Base-by-base conservation (phyloP, 2,888 invertebrate species). In the Acanthopleura granulata region DNA sequence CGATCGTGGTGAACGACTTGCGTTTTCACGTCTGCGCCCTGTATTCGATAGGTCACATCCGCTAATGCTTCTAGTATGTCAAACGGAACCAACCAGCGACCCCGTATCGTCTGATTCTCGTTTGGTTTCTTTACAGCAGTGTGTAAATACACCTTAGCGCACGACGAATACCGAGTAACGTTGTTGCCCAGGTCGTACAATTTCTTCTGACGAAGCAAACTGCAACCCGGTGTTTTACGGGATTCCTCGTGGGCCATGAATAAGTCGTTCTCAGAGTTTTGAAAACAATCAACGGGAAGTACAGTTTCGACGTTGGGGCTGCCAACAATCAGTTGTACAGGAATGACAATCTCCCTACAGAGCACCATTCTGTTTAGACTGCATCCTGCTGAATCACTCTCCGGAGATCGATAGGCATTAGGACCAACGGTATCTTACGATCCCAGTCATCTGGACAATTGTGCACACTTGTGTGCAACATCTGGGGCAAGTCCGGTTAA, bases 401-500 rank as follows among this genome's bases (percentile, higher is more conserved):
- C n/a, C n/a, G n/a, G n/a, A n/a, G n/a, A n/a, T n/a, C n/a, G n/a
- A n/a, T n/a, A n/a, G n/a, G n/a, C n/a, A 62, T 77, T 72, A 77
- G 62, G 15, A 76, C 70, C 15, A 51, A 76, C 29, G 75, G 75
- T 57, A 79, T 40, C 14, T 76, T 71, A 22, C 57, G 29, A 57
- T 80, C 79, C 79, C 80, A 80, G 62, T 79, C 72, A 18, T 51
- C 62, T 30, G 76, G 71, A 61, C 76, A 14, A n/a, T 78, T 66
- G 29, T 71, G 40, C 4, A 79, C 74, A 72, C 29, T 76, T 11
- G 72, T 62, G 22, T 74, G 72, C 12, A 79, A 57, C 79, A 80
- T 79, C 1, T 74, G 62, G 27, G 62, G 22, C 22, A 80, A 1
- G 79, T n/a, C n/a, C n/a, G n/a, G n/a, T n/a, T n/a, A n/a, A n/a